Evolutionary conservation across 2,888 invertebrate species (phyloP).

Genomic region (Eupeodes luniger): DNA sequence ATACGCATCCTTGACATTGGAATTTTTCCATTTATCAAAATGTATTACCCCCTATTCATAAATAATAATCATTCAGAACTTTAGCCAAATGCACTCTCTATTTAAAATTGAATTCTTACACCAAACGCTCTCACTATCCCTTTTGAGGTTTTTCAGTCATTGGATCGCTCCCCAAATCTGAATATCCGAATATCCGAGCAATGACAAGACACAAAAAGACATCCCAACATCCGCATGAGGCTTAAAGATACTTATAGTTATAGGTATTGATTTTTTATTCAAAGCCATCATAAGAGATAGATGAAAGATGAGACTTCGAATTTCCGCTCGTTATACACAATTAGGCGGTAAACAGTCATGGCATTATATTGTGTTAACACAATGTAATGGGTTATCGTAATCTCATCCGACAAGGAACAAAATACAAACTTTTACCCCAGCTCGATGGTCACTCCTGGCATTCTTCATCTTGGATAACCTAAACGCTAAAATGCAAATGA

Average conservation of each 20-base stretch:
- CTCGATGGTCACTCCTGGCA: slow-evolving; percentile 22
- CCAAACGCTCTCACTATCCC: background rate
- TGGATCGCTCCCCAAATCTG: background rate
- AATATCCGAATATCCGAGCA: background rate
- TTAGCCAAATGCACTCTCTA: background rate
- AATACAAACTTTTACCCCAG: background rate
- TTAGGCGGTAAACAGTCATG: slow-evolving; percentile 14
- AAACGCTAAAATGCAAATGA: slow-evolving; percentile 67
- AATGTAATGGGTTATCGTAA: slow-evolving; percentile 7
- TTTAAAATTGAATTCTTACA: slow-evolving; percentile 21
- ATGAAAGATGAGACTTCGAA: slow-evolving; percentile 4
- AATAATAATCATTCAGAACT: slow-evolving; percentile 15
- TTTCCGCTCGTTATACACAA: slow-evolving; percentile 29
- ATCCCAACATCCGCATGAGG: background rate
- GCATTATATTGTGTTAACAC: background rate
- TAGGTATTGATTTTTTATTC: background rate
- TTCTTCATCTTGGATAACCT: background rate
- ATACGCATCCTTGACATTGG: background rate
- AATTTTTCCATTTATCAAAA: slow-evolving; percentile 15
- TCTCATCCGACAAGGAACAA: slow-evolving; percentile 5
- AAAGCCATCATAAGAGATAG: background rate
- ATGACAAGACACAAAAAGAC: slow-evolving; percentile 4
- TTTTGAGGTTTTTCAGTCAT: background rate
- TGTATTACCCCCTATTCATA: background rate
- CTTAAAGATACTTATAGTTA: background rate